These are phyloP conservation scores for Rhaphigaster nebulosa DNA, from an alignment of 2,888 invertebrate species.

Conservation along the genomic window DNA sequence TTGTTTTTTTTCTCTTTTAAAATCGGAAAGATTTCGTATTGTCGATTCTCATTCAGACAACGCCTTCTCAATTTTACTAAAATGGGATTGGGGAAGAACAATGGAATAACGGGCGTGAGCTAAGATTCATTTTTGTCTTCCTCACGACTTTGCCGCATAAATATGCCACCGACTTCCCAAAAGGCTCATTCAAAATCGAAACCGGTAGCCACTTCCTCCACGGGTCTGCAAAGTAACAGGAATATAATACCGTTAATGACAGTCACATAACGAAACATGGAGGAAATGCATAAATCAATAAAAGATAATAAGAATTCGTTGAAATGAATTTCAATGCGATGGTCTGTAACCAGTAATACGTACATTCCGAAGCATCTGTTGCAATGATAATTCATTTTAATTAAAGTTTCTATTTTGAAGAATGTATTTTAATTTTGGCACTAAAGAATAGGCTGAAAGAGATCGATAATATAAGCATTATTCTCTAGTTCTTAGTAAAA, in stretches of 20 bases:
- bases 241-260: background rate
- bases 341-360: background rate
- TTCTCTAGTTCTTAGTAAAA: too few species aligned
- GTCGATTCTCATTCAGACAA: conserved; percentile 2
- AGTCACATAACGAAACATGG: background rate
- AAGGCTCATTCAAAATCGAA: conserved; percentile 12
- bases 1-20: background rate
- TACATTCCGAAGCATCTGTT: too few species aligned
- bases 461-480: too few species aligned
- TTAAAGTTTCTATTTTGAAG: too few species aligned
- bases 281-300: background rate
- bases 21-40: conserved; percentile 13
- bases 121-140: background rate
- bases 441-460: too few species aligned
- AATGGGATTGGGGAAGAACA: conserved; percentile 35
- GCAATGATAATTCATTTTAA: too few species aligned
- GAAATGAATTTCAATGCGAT: background rate
- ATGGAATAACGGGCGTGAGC: conserved; percentile 39
- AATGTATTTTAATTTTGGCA: too few species aligned
- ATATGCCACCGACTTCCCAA: background rate
- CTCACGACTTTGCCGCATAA: background rate
- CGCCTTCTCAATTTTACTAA: conserved; percentile 12
- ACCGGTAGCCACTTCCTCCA: conserved; percentile 12
- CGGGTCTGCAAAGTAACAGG: background rate
- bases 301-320: background rate